Base-by-base conservation (phyloP, 2,888 invertebrate species). In the Escarpia spicata region DNA sequence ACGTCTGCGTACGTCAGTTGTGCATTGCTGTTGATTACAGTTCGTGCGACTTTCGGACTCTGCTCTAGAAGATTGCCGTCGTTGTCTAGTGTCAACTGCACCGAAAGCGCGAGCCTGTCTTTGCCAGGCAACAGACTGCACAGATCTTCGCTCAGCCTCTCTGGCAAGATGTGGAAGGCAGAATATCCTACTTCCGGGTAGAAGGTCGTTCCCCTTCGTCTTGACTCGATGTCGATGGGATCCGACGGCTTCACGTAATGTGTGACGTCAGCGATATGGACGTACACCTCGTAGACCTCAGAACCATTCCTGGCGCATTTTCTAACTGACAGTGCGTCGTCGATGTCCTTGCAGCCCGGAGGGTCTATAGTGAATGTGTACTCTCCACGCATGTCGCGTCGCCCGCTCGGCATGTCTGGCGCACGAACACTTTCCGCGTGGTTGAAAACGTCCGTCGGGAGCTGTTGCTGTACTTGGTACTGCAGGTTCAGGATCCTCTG, bases 301-400 rank as follows among this genome's bases (percentile, higher is more conserved):
- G 52, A 93, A 93, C 92, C 94, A 95, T 95, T 98, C 96, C 98
- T 98, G 1, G 97, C 97, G 75, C 99, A 96, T 94, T 97, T 96
- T 95, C 97, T 97, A 94, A 98, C 98, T 19, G 98, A 99, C 19
- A 99, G 97, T 0, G 99, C 99, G 97, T 99, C 99, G 96, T 99
- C 99, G 95, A 99, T 97, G 97, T 99, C 99, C 92, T 98, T 97
- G 3, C 99, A 99, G 92, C 98, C 98, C 44, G 97, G 97, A 4
- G 99, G 99, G 97, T 99, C 99, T 94, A 99, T 99, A 0, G 99
- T 99, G 95, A 99, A 99, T 92, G 99, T 97, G 95, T 98, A 93
- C 98, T 97, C 19, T 19, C 96, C 95, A 91, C 97, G 96, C 92
- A 96, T 96, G 94, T 97, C 97, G 44, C 95, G 93, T 12, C 97